These are phyloP conservation scores for Leucophenga montana DNA, from an alignment of 2,888 invertebrate species.

Conservation along the genomic window DNA sequence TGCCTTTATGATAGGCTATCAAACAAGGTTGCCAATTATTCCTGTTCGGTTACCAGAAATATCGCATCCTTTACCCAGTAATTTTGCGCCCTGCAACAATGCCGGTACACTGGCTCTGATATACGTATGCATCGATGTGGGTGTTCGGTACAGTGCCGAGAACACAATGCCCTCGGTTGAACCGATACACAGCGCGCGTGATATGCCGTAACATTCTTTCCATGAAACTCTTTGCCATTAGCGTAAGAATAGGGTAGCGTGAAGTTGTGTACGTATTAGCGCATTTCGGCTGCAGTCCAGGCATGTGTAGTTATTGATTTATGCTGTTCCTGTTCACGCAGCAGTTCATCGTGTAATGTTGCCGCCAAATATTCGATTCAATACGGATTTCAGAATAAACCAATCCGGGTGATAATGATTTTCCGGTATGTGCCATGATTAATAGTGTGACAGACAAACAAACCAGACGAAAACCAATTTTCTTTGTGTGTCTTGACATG, in stretches of 20 bases:
- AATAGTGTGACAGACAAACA: constrained; percentile 83
- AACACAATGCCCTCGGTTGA: constrained; percentile 95
- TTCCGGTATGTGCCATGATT: constrained; percentile 92
- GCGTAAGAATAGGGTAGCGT: constrained; percentile 89
- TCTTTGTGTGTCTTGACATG: constrained; percentile 67
- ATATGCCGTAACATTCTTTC: constrained; percentile 96
- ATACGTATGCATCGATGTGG: constrained; percentile 81
- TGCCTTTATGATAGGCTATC: constrained; percentile 89
- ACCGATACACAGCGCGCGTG: constrained; percentile 90
- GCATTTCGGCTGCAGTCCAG: constrained; percentile 87
- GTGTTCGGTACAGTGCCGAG: constrained; percentile 86
- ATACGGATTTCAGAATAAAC: constrained; percentile 90
- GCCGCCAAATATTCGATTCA: constrained; percentile 74
- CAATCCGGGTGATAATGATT: constrained; percentile 86
- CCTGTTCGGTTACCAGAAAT: constrained; percentile 94
- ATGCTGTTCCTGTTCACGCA: constrained; percentile 75
- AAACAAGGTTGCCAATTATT: constrained; percentile 97
- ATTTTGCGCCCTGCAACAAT: constrained; percentile 89
- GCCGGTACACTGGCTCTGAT: constrained; percentile 91
- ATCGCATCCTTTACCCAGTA: constrained; percentile 99
- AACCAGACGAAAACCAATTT: constrained; percentile 84
- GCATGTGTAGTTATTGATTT: constrained; percentile 85
- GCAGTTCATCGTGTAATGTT: constrained; percentile 66
- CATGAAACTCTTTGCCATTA: constrained; percentile 82
- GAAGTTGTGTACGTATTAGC: constrained; percentile 92